Evolutionary conservation across 2,113 vertebrate species (phyloP), one percentile per base, ranked within the genome.

Genomic region (Brachirus orientalis): DNA sequence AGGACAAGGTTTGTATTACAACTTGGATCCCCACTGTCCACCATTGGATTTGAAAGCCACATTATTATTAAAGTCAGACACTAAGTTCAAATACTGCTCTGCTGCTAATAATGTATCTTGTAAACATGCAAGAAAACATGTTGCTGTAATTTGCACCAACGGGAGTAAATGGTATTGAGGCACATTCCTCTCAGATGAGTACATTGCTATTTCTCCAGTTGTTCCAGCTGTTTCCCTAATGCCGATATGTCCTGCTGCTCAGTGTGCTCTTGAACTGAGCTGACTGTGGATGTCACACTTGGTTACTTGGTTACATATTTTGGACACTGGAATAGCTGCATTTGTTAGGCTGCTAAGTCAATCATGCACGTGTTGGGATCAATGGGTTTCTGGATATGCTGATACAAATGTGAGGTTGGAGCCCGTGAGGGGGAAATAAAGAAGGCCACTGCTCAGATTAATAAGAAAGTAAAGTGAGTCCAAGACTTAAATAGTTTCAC

Each of bases 131-230:
- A 45, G 53, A 54, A 45, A 61, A 52, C 43, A 43, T 22, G 44
- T 28, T 60, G 33, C 56, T 50, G 52, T 72, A 10, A 69, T 79
- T 70, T 59, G 19, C 56, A 48, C 4, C 63, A 46, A n/a, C 52
- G 56, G 53, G 36, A 64, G 19, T 63, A 43, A 71, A 63, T 57
- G 13, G 69, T 52, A 65, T 70, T 43, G 28, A 46, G 40, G 20
- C n/a, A 45, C 69, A 74, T 86, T 84, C 55, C 69, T 82, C 62
- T 75, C 57, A 55, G 22, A 77, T 85, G 76, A 85, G 36, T 8
- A 2, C 62, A 14, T 41, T 53, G 60, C 48, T 65, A 6, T 51
- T 63, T 50, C 40, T 74, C 68, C 80, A 73, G 76, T 45, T 79
- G 66, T 36, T 80, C 56, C 89, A 83, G 86, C 85, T 86, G 83